Percentiles rank a stretch among this genome's conserved stretches.
phyloP scores from a whole-genome alignment of 2,888 invertebrate genomes.

The Ectropis crepuscularia region DNA sequence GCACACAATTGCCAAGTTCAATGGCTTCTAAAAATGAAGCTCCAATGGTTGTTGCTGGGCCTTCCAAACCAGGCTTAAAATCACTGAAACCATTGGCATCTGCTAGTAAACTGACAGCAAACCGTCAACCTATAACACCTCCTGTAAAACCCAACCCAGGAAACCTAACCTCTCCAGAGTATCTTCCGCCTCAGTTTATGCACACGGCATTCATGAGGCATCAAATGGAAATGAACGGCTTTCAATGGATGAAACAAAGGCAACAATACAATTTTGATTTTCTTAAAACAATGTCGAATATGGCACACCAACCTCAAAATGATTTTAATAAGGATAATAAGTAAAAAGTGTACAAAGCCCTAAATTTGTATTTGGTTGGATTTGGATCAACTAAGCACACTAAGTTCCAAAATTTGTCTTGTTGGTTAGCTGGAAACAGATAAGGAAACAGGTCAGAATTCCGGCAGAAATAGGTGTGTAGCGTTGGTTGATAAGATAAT shows the following conservation, averaged over 20 bases:
- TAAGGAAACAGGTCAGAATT: no score
- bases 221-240: conserved; percentile 71
- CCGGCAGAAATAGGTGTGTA: no score
- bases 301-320: conserved; percentile 69
- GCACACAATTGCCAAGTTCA: conserved; percentile 67
- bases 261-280: conserved; percentile 74
- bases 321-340: conserved; percentile 76
- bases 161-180: conserved; percentile 61
- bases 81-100: conserved; percentile 62
- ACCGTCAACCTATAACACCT: conserved; percentile 65
- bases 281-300: conserved; percentile 73
- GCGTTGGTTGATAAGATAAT: no score
- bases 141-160: conserved; percentile 59
- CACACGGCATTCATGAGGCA: conserved; percentile 67
- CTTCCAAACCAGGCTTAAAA: conserved; percentile 68
- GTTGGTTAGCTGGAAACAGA: no score
- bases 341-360: conserved; percentile 33
- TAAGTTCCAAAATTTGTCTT: no score
- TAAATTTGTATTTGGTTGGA: neutral
- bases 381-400: neutral
- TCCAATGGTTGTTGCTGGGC: conserved; percentile 64
- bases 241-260: conserved; percentile 72
- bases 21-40: conserved; percentile 64
- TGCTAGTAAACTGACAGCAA: conserved; percentile 58
- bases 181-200: conserved; percentile 62